phyloP scores from a whole-genome alignment of 2,113 vertebrate genomes.

The Bubo scandiacus region DNA sequence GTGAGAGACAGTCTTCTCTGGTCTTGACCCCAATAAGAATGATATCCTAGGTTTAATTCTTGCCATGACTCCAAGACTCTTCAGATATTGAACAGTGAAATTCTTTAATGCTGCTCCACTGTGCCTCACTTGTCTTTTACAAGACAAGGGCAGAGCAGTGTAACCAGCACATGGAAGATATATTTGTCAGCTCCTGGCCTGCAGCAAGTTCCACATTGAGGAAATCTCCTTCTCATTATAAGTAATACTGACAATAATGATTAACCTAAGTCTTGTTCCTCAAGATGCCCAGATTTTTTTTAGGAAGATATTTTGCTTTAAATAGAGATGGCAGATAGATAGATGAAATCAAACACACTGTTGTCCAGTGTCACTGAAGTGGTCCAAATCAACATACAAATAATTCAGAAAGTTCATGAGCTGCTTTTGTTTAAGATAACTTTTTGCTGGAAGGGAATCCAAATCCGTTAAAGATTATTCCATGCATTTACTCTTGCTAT shows the following conservation, averaged over 20 bases:
- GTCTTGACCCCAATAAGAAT: background rate
- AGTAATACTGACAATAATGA: background rate
- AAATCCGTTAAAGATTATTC: background rate
- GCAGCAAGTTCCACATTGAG: background rate
- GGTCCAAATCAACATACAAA: background rate
- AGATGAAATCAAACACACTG: background rate
- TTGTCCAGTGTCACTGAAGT: background rate
- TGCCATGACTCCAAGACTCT: background rate
- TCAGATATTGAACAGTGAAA: background rate
- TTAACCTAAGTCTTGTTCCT: background rate
- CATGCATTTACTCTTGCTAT: background rate
- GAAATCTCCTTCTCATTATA: background rate
- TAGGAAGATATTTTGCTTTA: background rate
- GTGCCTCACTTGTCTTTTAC: background rate
- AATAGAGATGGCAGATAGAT: background rate
- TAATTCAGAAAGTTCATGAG: background rate
- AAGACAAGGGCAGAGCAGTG: background rate
- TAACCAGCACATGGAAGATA: background rate
- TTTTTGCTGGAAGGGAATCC: background rate
- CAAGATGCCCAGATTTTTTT: background rate
- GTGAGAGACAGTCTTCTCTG: background rate
- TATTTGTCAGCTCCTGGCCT: background rate
- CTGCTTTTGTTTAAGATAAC: background rate
- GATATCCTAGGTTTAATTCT: background rate
- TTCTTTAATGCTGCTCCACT: background rate